Evolutionary conservation across 2,888 invertebrate species (phyloP), one percentile per base, ranked within the genome.

Genomic region (Opisthograptis luteolata): DNA sequence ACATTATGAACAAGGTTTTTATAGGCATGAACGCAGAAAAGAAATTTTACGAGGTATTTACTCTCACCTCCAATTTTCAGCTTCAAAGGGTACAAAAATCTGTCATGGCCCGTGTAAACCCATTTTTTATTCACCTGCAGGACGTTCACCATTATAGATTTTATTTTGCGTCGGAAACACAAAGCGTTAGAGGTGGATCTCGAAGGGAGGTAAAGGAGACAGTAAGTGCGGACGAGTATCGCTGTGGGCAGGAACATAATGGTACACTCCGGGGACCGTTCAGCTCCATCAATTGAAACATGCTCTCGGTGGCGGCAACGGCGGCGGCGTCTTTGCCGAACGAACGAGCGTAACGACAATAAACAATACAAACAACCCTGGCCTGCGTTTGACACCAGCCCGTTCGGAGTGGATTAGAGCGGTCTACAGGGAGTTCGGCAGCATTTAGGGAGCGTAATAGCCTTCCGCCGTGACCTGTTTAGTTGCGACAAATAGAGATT

Each of bases 401-500:
- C 85, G 88, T 81, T 87, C 84, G 76, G 73, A 88, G 87, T 88
- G 86, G 88, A 88, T 87, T 87, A 87, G 86, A 87, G 80, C 86
- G 86, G 81, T 84, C 86, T 81, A 81, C 80, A 73, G 87, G 81
- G 87, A 86, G 83, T 87, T 87, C 87, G 87, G 84, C 84, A 87
- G 87, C 87, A 86, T 88, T 89, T 88, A 87, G 88, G 86, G 83
- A 86, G 71, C 87, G 87, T 88, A 87, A 89, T 87, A 87, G 88
- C 87, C 84, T 84, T 81, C 83, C 81, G 79, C 85, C 83, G 89
- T 89, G 89, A 89, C 89, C 89, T 88, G 89, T 84, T 90, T 84
- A 88, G 84, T 86, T 85, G 88, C 86, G 85, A 89, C 89, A 89
- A 89, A 90, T 89, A 87, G 86, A 89, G 88, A 89, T 89, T 90